Conservation (phyloP, 1,140 invertebrate genomes). For the Trinorchestia longiramus region DNA sequence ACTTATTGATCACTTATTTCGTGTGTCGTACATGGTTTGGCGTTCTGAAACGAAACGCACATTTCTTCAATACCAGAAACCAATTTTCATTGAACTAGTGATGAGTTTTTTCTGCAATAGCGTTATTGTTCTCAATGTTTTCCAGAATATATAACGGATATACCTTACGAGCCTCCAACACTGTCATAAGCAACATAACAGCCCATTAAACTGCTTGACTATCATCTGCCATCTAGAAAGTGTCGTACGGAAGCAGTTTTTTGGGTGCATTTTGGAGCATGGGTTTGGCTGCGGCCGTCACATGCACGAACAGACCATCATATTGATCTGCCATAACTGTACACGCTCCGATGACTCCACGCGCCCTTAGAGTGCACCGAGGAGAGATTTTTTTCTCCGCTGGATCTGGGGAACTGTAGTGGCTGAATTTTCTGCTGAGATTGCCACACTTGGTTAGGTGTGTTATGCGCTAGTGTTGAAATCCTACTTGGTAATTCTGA, state of each 20-base stretch:
- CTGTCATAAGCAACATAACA: neutral
- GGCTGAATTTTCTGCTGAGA: neutral
- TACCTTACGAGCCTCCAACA: neutral
- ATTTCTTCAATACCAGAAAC: neutral
- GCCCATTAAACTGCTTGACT: neutral
- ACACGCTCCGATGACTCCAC: neutral
- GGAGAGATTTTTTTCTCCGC: neutral
- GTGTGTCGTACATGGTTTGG: too few relatives aligned
- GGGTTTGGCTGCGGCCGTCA: neutral
- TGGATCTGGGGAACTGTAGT: too few relatives aligned
- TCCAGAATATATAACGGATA: neutral
- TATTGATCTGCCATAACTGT: constrained; percentile 34
- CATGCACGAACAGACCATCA: constrained; percentile 18
- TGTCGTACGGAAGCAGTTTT: neutral
- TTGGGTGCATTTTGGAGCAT: neutral
- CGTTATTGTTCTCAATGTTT: neutral
- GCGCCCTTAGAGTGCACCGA: neutral
- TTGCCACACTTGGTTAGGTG: neutral
- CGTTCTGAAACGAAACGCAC: too few relatives aligned
- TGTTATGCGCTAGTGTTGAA: neutral
- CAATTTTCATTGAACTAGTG: neutral
- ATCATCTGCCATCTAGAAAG: neutral
- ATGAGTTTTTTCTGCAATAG: neutral
- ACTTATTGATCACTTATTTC: too few relatives aligned
- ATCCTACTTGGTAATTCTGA: neutral